Conservation (phyloP, 2,888 invertebrate genomes). For the Protodeltote pygarga region DNA sequence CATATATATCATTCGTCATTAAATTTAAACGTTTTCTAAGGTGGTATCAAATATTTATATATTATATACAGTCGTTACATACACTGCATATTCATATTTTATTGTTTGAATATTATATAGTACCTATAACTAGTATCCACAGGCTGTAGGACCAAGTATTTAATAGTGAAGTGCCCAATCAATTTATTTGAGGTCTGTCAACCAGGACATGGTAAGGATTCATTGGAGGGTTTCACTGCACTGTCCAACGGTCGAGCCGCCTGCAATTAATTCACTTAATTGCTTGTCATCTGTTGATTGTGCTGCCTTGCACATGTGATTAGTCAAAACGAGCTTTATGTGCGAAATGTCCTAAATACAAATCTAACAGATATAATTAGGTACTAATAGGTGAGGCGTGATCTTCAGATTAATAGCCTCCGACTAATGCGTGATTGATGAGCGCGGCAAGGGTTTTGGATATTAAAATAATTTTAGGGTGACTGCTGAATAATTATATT, state of each 20-base stretch:
- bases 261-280: slow-evolving; percentile 79
- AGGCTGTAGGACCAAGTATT: not conserved
- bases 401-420: slow-evolving; percentile 64
- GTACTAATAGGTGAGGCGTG: slow-evolving; percentile 68
- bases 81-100: no score
- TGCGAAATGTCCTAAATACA: slow-evolving; percentile 50
- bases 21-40: no score
- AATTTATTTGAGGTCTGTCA: slow-evolving; percentile 39
- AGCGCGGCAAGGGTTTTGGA: slow-evolving; percentile 38
- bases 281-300: slow-evolving; percentile 81
- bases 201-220: slow-evolving; percentile 48
- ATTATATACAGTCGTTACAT: no score
- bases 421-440: slow-evolving; percentile 58
- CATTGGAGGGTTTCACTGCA: slow-evolving; percentile 41
- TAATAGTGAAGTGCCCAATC: slow-evolving; percentile 30
- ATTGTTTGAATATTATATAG: no score
- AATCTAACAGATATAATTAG: slow-evolving; percentile 58
- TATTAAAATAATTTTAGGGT: slow-evolving; percentile 36
- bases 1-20: no score
- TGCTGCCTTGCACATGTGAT: slow-evolving; percentile 70
- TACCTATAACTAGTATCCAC: no score
- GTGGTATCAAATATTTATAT: no score
- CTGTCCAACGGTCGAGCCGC: slow-evolving; percentile 42
- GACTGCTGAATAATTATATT: slow-evolving; percentile 11
- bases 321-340: slow-evolving; percentile 70